These are phyloP conservation scores for Carollia perspicillata DNA, from an alignment of 2,113 vertebrate genomes.

Conservation along the genomic window DNA sequence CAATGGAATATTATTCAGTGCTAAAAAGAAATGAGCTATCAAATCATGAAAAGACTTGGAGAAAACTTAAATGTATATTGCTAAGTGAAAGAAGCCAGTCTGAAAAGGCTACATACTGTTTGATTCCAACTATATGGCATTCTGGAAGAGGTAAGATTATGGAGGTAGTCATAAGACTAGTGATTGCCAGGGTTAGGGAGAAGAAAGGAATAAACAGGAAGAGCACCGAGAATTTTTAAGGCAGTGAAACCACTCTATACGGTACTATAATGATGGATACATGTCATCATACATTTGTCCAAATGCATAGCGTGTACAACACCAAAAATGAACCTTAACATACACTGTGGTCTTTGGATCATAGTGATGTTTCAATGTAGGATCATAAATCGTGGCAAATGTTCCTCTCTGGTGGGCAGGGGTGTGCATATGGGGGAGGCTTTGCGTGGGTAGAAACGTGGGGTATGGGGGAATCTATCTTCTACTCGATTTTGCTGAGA, in stretches of 20 bases:
- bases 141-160: background rate
- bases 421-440: background rate
- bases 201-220: background rate
- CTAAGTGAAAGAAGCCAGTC: background rate
- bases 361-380: background rate
- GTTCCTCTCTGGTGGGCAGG: background rate
- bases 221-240: background rate
- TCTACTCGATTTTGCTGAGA: background rate
- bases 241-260: background rate
- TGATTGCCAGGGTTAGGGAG: background rate
- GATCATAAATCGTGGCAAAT: background rate
- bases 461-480: background rate
- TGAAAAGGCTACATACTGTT: background rate
- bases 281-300: background rate
- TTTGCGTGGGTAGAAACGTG: background rate
- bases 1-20: background rate
- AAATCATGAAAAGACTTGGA: background rate
- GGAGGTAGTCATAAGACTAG: background rate
- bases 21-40: conserved; percentile 1
- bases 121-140: background rate
- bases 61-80: background rate
- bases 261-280: too few species aligned
- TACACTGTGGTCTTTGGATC: background rate
- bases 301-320: background rate
- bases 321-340: background rate